Evolutionary conservation across 2,888 invertebrate genomes (phyloP), one percentile per base, ranked within the genome.

Genomic region (Alitta virens): DNA sequence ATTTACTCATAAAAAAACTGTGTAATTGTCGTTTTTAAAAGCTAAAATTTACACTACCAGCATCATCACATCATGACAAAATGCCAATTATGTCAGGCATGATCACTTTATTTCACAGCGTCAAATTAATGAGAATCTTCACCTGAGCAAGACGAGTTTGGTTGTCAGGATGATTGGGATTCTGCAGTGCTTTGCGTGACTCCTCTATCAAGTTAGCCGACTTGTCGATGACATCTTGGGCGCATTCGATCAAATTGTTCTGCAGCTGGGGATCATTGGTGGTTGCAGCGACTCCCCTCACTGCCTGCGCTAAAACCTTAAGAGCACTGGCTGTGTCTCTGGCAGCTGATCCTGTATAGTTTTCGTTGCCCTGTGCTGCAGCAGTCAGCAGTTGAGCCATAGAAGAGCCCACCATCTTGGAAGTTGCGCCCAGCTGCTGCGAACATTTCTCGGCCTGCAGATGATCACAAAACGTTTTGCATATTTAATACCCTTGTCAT

Each of bases 351-450:
- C 90, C 90, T 0, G 91, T 91, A 73, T 91, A 91, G 71, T 86
- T 87, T 63, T 90, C 87, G 79, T 93, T 92, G 2, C 89, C 89
- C 78, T 84, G 90, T 14, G 91, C 87, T 21, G 92, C 91, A 0
- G 92, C 92, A 18, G 92, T 91, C 58, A 94, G 86, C 62, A 97
- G 84, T 77, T 92, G 91, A 2, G 94, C 91, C 74, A 94, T 88
- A 43, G 89, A 87, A 55, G 91, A 89, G 57, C 91, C 91, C 0
- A 94, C 91, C 51, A 88, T 86, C 79, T 94, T 93, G 58, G 87
- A 86, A 52, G 87, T 86, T 26, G 85, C 80, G 16, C 87, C 86
- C 42, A 89, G 80, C 72, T 86, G 85, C 67, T 86, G 79, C 25
- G 87, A 84, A 43, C 87, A 86, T 43, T 84, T 82, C 77, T 88